Evolutionary conservation across 1,140 invertebrate genomes (phyloP).

Genomic region (Spodoptera litura): DNA sequence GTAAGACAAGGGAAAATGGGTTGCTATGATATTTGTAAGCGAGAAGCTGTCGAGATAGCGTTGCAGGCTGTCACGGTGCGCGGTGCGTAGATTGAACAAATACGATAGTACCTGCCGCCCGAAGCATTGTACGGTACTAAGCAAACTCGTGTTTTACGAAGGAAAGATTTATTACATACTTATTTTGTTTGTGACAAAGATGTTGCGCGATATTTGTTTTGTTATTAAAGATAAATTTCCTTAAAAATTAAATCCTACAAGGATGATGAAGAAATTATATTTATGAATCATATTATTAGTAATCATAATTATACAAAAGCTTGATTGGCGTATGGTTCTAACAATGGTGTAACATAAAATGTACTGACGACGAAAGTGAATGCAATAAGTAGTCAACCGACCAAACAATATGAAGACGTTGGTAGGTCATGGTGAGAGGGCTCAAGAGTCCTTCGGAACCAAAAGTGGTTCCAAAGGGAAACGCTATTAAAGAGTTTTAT

Average conservation of each 20-base stretch:
- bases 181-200: neutral
- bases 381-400: slow-evolving; percentile 16
- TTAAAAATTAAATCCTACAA: too few species aligned
- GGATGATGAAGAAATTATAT: too few species aligned
- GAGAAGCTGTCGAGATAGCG: slow-evolving; percentile 26
- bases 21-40: slow-evolving; percentile 35
- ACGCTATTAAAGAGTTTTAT: slow-evolving; percentile 38
- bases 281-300: too few species aligned
- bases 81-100: slow-evolving; percentile 19
- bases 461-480: slow-evolving; percentile 14
- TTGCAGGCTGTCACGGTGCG: slow-evolving; percentile 2
- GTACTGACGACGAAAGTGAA: neutral
- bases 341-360: neutral
- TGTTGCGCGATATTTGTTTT: too few species aligned
- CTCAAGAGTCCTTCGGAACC: slow-evolving; percentile 23
- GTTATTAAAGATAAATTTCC: too few species aligned
- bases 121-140: slow-evolving; percentile 5
- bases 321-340: neutral
- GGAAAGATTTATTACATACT: neutral
- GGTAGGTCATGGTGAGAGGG: slow-evolving; percentile 37
- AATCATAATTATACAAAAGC: too few species aligned
- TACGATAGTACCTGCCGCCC: slow-evolving; percentile 10
- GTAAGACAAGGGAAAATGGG: slow-evolving; percentile 22
- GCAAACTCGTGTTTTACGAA: slow-evolving; percentile 4
- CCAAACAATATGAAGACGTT: slow-evolving; percentile 30